Conservation (phyloP, 2,797 vertebrate species). For the Poeciliopsis turneri region DNA sequence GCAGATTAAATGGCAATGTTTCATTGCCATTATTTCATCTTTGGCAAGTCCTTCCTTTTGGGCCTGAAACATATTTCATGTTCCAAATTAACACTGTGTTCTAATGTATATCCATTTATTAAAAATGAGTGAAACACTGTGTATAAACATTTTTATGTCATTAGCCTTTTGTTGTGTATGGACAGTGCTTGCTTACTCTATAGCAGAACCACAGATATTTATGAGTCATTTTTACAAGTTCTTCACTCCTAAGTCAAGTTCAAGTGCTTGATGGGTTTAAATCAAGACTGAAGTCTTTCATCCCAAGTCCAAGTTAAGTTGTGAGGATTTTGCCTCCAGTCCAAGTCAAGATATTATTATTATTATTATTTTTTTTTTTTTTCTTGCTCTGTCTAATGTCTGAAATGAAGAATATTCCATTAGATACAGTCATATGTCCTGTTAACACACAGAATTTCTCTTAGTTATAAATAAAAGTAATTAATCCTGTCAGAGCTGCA, state of each 20-base stretch:
- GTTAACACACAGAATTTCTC: background rate
- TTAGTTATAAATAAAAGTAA: background rate
- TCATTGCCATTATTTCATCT: too few relatives aligned
- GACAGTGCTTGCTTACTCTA: background rate
- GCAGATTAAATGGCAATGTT: too few relatives aligned
- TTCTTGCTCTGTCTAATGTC: background rate
- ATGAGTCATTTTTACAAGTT: background rate
- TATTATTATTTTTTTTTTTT: too few relatives aligned
- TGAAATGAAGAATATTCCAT: background rate
- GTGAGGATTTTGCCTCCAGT: background rate
- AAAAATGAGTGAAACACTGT: background rate
- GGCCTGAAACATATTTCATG: background rate
- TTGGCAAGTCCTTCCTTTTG: background rate
- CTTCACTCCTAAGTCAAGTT: background rate
- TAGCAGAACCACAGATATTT: background rate
- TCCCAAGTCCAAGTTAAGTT: background rate
- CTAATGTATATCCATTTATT: background rate
- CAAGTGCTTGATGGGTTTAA: too few relatives aligned
- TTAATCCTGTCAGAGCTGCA: background rate
- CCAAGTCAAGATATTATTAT: background rate
- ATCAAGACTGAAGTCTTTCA: background rate
- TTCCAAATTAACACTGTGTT: too few relatives aligned
- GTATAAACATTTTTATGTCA: background rate
- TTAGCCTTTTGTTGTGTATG: background rate
- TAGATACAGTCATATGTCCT: background rate